Conservation (phyloP, 2,797 vertebrate species). For the Lagodon rhomboides region DNA sequence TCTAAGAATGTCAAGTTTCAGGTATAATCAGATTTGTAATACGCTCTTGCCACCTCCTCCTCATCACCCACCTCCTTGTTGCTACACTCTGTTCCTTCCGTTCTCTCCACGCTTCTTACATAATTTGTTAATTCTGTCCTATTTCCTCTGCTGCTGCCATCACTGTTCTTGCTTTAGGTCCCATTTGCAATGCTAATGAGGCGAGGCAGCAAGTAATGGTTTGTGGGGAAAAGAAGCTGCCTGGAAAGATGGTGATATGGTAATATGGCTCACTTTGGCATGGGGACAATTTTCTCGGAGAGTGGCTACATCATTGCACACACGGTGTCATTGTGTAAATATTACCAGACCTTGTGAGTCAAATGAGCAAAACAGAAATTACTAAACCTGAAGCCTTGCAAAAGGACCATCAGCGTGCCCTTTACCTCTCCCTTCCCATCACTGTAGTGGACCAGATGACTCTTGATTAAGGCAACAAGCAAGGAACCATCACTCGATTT, state of each 20-base stretch:
- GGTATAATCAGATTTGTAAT: conserved; percentile 70
- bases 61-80: conserved; percentile 67
- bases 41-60: conserved; percentile 61
- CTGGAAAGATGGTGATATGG: conserved; percentile 77
- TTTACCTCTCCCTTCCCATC: conserved; percentile 47
- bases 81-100: conserved; percentile 68
- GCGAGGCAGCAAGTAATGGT: conserved; percentile 73
- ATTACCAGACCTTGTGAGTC: conserved; percentile 34
- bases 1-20: conserved; percentile 63
- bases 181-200: conserved; percentile 85
- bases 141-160: conserved; percentile 77
- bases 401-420: background rate
- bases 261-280: conserved; percentile 67
- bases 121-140: conserved; percentile 81
- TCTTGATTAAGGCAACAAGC: conserved; percentile 55
- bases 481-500: conserved; percentile 64
- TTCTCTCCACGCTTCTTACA: conserved; percentile 72
- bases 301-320: conserved; percentile 39
- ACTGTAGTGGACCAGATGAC: conserved; percentile 39
- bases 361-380: conserved; percentile 17
- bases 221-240: conserved; percentile 67
- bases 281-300: conserved; percentile 44
- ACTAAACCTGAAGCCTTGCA: conserved; percentile 6
- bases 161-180: conserved; percentile 74
- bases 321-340: conserved; percentile 36